phyloP scores from a whole-genome alignment of 1,140 invertebrate genomes.

The Trissolcus basalis region DNA sequence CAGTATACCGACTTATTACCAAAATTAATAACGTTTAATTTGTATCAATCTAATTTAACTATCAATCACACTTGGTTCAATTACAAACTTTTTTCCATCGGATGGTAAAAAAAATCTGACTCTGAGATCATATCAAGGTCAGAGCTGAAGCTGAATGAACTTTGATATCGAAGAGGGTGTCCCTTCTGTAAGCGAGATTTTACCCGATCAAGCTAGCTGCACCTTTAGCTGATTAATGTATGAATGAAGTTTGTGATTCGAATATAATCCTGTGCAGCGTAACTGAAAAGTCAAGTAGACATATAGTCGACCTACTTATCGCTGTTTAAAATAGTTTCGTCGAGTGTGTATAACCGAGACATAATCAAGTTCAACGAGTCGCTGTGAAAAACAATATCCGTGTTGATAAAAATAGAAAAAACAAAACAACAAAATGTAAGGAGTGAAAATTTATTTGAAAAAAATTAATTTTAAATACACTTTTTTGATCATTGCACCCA shows the following conservation, averaged over 20 bases:
- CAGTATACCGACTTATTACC: slow-evolving; percentile 14
- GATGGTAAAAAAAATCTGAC: background rate
- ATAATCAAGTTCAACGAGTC: slow-evolving; percentile 33
- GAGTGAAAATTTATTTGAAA: background rate
- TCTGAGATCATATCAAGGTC: slow-evolving; percentile 35
- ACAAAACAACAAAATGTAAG: background rate
- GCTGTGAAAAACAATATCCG: background rate
- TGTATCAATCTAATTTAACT: slow-evolving; percentile 26
- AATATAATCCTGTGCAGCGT: slow-evolving; percentile 21
- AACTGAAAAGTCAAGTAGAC: slow-evolving; percentile 43
- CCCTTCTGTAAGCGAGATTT: slow-evolving; percentile 15
- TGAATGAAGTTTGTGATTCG: slow-evolving; percentile 29
- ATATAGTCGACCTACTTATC: slow-evolving; percentile 39
- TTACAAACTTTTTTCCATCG: background rate
- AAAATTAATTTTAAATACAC: too few relatives aligned
- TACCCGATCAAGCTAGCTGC: slow-evolving; percentile 5
- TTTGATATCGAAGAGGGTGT: slow-evolving; percentile 8
- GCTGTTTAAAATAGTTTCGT: slow-evolving; percentile 32
- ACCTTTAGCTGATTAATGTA: slow-evolving; percentile 35
- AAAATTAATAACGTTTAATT: slow-evolving; percentile 27
- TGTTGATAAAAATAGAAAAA: background rate
- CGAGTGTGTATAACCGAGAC: slow-evolving; percentile 6
- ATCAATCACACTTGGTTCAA: slow-evolving; percentile 24
- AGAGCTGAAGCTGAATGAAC: slow-evolving; percentile 14
- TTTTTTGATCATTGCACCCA: too few relatives aligned